Percentiles rank a stretch among this genome's conserved stretches.
These are phyloP conservation scores for Rutilus rutilus DNA, from an alignment of 2,113 vertebrate species.

Conservation along the genomic window DNA sequence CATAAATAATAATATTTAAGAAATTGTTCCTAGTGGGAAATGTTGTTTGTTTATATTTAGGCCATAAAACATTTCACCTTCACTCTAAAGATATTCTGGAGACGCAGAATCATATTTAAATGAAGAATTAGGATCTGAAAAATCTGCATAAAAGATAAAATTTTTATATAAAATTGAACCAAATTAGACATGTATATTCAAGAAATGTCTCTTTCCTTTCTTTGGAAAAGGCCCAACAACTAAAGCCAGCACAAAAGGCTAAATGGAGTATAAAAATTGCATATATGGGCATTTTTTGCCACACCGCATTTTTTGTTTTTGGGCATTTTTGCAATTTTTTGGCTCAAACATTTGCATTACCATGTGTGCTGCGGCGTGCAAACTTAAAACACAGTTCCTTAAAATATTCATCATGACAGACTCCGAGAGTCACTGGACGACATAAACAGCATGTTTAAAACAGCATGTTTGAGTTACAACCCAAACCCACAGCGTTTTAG, in stretches of 20 bases:
- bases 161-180: not conserved
- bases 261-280: slow-evolving; percentile 1
- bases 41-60: not conserved
- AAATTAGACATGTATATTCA: not conserved
- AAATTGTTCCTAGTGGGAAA: not conserved
- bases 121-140: not conserved
- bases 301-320: slow-evolving; percentile 3
- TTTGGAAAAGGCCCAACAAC: not conserved
- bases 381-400: no score
- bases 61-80: not conserved
- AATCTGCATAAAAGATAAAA: not conserved
- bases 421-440: not conserved
- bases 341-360: not conserved
- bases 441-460: not conserved
- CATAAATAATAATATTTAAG: not conserved
- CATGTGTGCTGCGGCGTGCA: not conserved
- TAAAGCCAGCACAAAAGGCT: not conserved
- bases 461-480: not conserved
- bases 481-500: not conserved
- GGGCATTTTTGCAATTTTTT: slow-evolving; percentile 17
- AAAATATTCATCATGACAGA: slow-evolving; percentile 6
- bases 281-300: not conserved
- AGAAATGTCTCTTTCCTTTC: not conserved
- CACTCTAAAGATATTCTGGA: not conserved
- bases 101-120: not conserved